Conservation (phyloP, 1,140 invertebrate genomes). For the Helicorthomorpha holstii region DNA sequence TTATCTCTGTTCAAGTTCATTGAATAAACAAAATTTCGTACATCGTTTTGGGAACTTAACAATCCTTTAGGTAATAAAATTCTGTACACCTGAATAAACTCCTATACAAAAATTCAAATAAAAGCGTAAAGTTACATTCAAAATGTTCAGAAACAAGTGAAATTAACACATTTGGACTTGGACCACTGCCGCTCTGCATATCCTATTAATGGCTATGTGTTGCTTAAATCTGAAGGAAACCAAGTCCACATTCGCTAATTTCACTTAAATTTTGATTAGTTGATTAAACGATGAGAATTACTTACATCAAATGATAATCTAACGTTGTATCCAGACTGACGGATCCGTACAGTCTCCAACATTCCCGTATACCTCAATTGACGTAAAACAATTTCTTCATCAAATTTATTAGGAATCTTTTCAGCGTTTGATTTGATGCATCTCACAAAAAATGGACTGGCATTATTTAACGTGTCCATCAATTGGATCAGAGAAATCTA, state of each 20-base stretch:
- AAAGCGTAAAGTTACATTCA: too few relatives aligned
- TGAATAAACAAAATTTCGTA: slow-evolving; percentile 56
- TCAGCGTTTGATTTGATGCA: slow-evolving; percentile 92
- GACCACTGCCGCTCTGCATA: too few relatives aligned
- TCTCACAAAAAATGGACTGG: slow-evolving; percentile 91
- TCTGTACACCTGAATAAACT: slow-evolving; percentile 81
- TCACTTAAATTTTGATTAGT: background rate
- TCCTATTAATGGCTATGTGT: too few relatives aligned
- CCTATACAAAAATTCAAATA: slow-evolving; percentile 25
- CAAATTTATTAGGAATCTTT: slow-evolving; percentile 80
- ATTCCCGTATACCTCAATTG: slow-evolving; percentile 82
- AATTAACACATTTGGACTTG: too few relatives aligned
- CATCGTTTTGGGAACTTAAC: slow-evolving; percentile 57
- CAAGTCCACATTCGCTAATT: background rate
- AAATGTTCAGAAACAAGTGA: too few relatives aligned
- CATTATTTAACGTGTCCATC: slow-evolving; percentile 86
- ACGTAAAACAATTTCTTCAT: slow-evolving; percentile 82
- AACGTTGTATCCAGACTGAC: slow-evolving; percentile 90
- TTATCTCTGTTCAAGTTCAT: slow-evolving; percentile 70
- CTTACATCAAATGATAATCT: slow-evolving; percentile 63
- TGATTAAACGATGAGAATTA: slow-evolving; percentile 1
- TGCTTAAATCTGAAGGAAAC: background rate
- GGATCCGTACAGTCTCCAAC: slow-evolving; percentile 86
- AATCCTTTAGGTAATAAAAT: slow-evolving; percentile 77
- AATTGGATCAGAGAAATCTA: slow-evolving; percentile 45